These are phyloP conservation scores for Cuculus canorus DNA, from an alignment of 2,797 vertebrate genomes.

Conservation along the genomic window DNA sequence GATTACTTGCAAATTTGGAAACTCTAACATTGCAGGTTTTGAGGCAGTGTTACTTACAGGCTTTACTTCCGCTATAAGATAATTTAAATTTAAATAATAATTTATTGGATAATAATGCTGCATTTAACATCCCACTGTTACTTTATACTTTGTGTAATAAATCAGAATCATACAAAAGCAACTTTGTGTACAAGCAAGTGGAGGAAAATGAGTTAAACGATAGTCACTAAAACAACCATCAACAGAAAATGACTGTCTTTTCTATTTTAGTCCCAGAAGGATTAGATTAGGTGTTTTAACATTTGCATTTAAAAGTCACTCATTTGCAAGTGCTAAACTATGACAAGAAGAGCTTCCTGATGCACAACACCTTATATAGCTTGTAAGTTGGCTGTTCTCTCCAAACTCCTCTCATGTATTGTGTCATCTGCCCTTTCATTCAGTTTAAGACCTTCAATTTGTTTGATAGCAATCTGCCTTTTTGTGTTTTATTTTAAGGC, in stretches of 20 bases:
- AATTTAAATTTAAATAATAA: neutral
- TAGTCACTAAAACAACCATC: neutral
- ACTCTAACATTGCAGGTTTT: neutral
- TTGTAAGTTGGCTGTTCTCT: neutral
- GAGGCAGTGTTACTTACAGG: neutral
- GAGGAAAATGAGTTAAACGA: neutral
- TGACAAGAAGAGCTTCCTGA: neutral
- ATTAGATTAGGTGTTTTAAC: neutral
- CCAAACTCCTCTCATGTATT: accelerated
- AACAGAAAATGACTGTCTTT: neutral
- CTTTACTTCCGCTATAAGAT: neutral
- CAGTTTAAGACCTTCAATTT: neutral
- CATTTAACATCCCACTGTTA: neutral
- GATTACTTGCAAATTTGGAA: neutral
- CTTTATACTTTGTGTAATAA: neutral
- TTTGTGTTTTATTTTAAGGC: neutral
- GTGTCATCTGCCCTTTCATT: neutral
- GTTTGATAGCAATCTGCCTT: neutral
- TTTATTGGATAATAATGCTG: neutral
- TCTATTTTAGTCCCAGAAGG: neutral
- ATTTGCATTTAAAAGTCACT: neutral
- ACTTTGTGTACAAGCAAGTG: neutral
- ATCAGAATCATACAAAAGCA: neutral
- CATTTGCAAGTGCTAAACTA: neutral
- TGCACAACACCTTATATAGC: neutral